Conservation (phyloP, 1,140 invertebrate species). For the Ruditapes philippinarum region DNA sequence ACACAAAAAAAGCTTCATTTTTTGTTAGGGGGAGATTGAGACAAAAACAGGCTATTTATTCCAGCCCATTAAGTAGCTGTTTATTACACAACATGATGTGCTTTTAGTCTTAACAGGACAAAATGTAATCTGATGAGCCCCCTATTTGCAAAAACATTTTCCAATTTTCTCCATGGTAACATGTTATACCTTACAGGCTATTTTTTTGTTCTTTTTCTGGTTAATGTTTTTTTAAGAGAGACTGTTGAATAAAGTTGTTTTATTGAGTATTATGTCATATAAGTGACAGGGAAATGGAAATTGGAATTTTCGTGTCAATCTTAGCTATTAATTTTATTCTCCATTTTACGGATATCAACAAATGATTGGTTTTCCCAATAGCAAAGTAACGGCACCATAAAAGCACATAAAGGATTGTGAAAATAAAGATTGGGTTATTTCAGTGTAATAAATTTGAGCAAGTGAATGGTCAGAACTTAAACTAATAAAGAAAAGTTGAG, state of each 20-base stretch:
- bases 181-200: not conserved
- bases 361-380: no score
- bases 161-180: not conserved
- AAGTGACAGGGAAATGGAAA: slow-evolving; percentile 6
- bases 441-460: no score
- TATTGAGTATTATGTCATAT: not conserved
- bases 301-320: not conserved
- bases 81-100: not conserved
- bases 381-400: no score
- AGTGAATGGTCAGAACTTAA: no score
- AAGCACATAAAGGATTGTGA: no score
- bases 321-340: not conserved
- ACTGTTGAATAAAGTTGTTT: slow-evolving; percentile 7
- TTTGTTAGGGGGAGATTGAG: not conserved
- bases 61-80: not conserved
- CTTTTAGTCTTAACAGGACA: not conserved
- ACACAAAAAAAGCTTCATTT: not conserved
- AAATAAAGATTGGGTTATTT: no score
- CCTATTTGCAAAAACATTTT: slow-evolving; percentile 4
- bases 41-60: not conserved
- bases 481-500: no score
- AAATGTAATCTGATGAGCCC: not conserved
- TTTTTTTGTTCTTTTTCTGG: not conserved
- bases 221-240: not conserved
- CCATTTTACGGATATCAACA: not conserved